Base-by-base conservation (phyloP, 2,888 invertebrate genomes). In the Agonopterix arenella region DNA sequence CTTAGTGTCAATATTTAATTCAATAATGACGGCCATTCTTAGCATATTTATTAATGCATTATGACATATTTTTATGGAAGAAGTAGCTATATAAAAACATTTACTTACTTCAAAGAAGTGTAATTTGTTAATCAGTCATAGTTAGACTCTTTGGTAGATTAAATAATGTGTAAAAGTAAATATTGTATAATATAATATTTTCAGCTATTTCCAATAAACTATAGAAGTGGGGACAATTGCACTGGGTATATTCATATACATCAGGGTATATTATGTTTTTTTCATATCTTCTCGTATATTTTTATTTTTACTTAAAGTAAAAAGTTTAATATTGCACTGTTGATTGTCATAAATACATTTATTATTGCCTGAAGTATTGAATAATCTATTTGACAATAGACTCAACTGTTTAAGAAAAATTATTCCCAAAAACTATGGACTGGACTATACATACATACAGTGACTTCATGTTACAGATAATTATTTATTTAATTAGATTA, bases 261-360 rank as follows among this genome's bases (percentile, higher is more conserved):
- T 67, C 13, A 63, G 62, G 64, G 65, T 66, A 68, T 70, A 75
- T 73, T 70, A 75, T 73, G 70, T 68, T 62, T 67, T 70, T 66
- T 69, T 70, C 5, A 28, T 28, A 1, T 68, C 66, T 68, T 60
- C 59, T 59, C 61, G 68, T 67, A 64, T 58, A 75, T 64, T 68
- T 70, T 67, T 70, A 72, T 66, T 78, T 84, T 86, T 80, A 85
- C 84, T 86, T 84, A 84, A 61, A 86, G 85, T 84, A 85, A 86
- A 81, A 73, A 71, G 65, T 76, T 79, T 77, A 70, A 80, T 86
- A 86, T 86, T 86, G 86, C 86, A 86, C 86, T 80, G 86, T 76
- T 69, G 73, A 73, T 72, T 61, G 68, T 44, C 9, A 64, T 63
- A 68, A 66, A 67, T 61, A 66, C 59, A 7, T 28, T 28, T 28